A percentile compares a stretch with the other conserved stretches of the same genome.
These are phyloP conservation scores for Nematostella vectensis DNA, from an alignment of 92 coral and sea anemone genomes.

Conservation along the genomic window DNA sequence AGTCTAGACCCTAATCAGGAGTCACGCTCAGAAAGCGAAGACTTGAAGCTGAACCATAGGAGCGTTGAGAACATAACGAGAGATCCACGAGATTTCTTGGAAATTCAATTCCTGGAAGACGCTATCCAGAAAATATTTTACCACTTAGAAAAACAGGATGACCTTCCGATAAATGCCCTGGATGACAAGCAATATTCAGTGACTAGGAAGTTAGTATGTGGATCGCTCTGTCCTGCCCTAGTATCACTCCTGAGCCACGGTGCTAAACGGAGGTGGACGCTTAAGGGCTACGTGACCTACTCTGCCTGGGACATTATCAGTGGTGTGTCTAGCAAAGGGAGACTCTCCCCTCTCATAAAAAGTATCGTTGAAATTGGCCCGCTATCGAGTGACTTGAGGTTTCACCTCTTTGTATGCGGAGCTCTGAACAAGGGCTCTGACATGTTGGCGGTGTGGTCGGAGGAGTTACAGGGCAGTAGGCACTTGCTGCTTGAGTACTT, in stretches of 20 bases:
- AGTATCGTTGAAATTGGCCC: slow-evolving; percentile 14
- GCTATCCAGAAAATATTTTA: slow-evolving; percentile 20
- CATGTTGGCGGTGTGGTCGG: slow-evolving; percentile 18
- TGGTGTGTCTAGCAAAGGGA: not conserved
- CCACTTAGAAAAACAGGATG: slow-evolving; percentile 9
- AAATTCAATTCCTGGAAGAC: slow-evolving; percentile 15
- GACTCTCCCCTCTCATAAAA: not conserved
- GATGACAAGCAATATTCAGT: slow-evolving; percentile 22
- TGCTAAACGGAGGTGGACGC: slow-evolving; percentile 2
- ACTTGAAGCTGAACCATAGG: no score
- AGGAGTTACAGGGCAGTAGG: slow-evolving; percentile 2
- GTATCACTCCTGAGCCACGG: slow-evolving; percentile 8
- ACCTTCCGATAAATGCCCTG: slow-evolving; percentile 1
- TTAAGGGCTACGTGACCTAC: not conserved
- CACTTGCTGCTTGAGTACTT: slow-evolving; percentile 2
- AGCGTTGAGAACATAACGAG: no score
- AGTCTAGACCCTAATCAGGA: not conserved
- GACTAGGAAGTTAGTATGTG: slow-evolving; percentile 7
- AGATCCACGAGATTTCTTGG: not conserved
- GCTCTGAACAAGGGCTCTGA: slow-evolving; percentile 11
- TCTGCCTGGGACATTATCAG: slow-evolving; percentile 15
- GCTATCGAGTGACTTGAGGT: slow-evolving; percentile 7
- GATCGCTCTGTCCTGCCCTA: slow-evolving; percentile 20
- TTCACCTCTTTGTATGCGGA: slow-evolving; percentile 33
- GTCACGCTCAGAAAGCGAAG: no score